Evolutionary conservation across 2,888 invertebrate species (phyloP), one percentile per base, ranked within the genome.

Genomic region (Norana najaformis): DNA sequence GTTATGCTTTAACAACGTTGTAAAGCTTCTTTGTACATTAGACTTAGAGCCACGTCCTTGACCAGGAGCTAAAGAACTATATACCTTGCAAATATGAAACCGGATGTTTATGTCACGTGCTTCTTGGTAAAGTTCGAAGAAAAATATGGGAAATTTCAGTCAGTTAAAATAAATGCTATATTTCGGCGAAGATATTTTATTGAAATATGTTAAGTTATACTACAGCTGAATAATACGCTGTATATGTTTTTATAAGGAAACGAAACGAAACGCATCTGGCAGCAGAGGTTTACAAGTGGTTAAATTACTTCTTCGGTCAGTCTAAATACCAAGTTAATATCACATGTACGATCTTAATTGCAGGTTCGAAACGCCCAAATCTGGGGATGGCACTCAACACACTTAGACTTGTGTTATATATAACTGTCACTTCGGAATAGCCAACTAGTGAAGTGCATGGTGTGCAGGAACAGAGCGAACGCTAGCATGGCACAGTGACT

Each of bases 91-190:
- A 69, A 69, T n/a, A 13, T 69, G 69, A 69, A 69, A 69, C 69
- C 69, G 69, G 69, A 69, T 69, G 69, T 69, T 69, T 69, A n/a
- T 69, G 69, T 69, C 69, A 69, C 69, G 69, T 69, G 69, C 69
- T n/a, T n/a, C 6, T n/a, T 13, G n/a, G 69, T n/a, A 23, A 69
- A 69, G 69, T 69, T 69, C 69, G 30, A 69, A 69, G 69, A 23
- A 69, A 16, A n/a, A n/a, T n/a, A 69, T 69, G 69, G 16, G 69
- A 69, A n/a, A 69, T 69, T 69, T 69, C n/a, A 69, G 69, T 69
- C n/a, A 69, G n/a, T 69, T n/a, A 6, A 69, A 69, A 69, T 47
- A 23, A 23, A 69, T n/a, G n/a, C 69, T 69, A n/a, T 6, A 69
- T 69, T 11, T 69, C n/a, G 8, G 69, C 30, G n/a, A 69, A 69